A percentile compares a stretch with the other conserved stretches of the same genome.
Conservation (phyloP, 2,113 vertebrate species). For the Mustela nigripes region DNA sequence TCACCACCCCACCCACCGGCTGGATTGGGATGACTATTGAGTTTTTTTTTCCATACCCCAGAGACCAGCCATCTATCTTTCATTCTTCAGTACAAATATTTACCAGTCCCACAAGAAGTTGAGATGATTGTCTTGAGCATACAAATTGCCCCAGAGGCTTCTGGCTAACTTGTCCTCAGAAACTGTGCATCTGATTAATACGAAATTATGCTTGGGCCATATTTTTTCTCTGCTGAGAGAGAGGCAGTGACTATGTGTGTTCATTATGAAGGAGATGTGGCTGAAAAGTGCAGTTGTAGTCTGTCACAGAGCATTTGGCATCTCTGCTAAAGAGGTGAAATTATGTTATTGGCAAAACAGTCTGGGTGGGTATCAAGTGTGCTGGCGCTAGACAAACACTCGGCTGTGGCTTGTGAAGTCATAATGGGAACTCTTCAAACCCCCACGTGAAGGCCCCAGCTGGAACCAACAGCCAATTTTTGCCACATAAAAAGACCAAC, state of each 20-base stretch:
- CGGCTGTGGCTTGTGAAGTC: not conserved
- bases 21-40: not conserved
- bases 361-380: not conserved
- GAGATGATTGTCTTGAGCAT: slow-evolving; percentile 16
- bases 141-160: slow-evolving; percentile 35
- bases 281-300: not conserved
- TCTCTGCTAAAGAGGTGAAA: slow-evolving; percentile 58
- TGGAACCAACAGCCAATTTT: not conserved
- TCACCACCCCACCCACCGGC: not conserved
- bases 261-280: slow-evolving; percentile 24
- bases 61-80: slow-evolving; percentile 25
- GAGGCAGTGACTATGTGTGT: slow-evolving; percentile 10
- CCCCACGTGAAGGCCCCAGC: not conserved
- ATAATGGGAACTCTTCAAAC: not conserved
- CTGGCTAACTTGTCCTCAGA: slow-evolving; percentile 29
- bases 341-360: slow-evolving; percentile 47
- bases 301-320: slow-evolving; percentile 43
- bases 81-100: slow-evolving; percentile 60
- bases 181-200: slow-evolving; percentile 17
- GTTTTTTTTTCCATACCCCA: slow-evolving; percentile 16
- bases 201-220: not conserved
- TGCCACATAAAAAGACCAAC: not conserved
- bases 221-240: slow-evolving; percentile 50
- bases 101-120: slow-evolving; percentile 8
- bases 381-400: not conserved